Percentiles rank a stretch among this genome's conserved stretches.
Evolutionary conservation across 2,113 vertebrate genomes (phyloP).

Genomic region (Dolichallabes microphthalmus): DNA sequence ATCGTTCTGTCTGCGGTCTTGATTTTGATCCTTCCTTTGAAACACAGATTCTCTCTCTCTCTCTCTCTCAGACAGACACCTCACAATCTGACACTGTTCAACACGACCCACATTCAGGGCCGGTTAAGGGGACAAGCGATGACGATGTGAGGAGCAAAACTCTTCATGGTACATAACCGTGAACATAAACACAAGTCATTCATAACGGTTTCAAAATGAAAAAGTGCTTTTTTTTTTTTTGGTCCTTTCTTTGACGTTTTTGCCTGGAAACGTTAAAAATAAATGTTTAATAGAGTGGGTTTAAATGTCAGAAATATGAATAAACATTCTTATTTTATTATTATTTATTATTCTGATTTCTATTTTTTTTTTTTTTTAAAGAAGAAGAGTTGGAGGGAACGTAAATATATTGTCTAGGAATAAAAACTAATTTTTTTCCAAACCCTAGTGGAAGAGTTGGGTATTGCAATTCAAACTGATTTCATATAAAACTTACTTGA

Average conservation of each 20-base stretch:
- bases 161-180: neutral
- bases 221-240: too few relatives aligned
- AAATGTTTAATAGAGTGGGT: neutral
- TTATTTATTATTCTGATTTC: too few relatives aligned
- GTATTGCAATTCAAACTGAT: neutral
- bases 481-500: too few relatives aligned
- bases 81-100: neutral
- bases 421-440: neutral
- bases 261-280: neutral
- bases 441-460: neutral
- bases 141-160: neutral
- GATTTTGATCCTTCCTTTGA: slow-evolving; percentile 43
- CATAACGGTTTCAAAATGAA: too few relatives aligned
- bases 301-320: neutral
- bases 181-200: neutral
- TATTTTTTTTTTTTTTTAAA: too few relatives aligned
- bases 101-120: neutral
- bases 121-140: too few relatives aligned
- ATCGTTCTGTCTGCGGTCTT: slow-evolving; percentile 32
- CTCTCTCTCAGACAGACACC: neutral
- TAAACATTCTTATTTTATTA: too few relatives aligned
- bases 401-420: neutral
- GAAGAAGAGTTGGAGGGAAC: neutral
- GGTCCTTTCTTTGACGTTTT: too few relatives aligned
- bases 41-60: neutral